Evolutionary conservation across 1,140 invertebrate species (phyloP), one percentile per base, ranked within the genome.

Genomic region (Stratiolaelaps scimitus): DNA sequence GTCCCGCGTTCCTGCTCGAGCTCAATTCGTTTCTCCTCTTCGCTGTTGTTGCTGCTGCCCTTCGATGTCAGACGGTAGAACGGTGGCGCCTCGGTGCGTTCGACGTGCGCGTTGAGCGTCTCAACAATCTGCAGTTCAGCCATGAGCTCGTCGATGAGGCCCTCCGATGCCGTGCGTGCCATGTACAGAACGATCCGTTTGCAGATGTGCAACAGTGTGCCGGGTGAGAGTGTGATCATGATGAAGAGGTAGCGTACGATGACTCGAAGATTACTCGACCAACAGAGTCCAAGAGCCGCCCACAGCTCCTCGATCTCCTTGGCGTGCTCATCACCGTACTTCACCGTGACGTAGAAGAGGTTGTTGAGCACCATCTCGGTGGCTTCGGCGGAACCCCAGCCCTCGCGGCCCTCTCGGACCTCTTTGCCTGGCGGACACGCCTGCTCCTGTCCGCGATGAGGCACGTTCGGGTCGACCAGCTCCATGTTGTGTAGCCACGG

Each of bases 351-450:
- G 74, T 97, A 98, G 75, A 98, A 92, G 0, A 99, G 82, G 79
- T 98, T 98, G 75, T 98, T 99, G 23, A 98, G 81, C 20, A 98
- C 89, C 90, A 98, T 96, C 80, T 98, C 93, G 0, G 95, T 98
- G n/a, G 94, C 94, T 79, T 98, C 91, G 0, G 89, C 89, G 0
- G 91, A 95, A 20, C 94, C 94, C 83, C 93, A 95, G 0, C 92
- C 93, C 77, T 94, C 91, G 65, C 87, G 82, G 6, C 87, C 79
- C 73, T 75, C 68, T 71, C 72, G 20, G 72, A 67, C 29, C 71
- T 69, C 43, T 48, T 30, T 44, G 10, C 28, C 34, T 40, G 43
- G 19, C 23, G 13, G 47, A 17, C 34, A 44, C 28, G 66, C 46
- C 45, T 72, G 71, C 10, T 77, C 46, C 4, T 75, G 75, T 66